A percentile compares a stretch with the other conserved stretches of the same genome.
These are phyloP conservation scores for Pogoniulus pusillus DNA, from an alignment of 2,797 vertebrate species.

Conservation along the genomic window DNA sequence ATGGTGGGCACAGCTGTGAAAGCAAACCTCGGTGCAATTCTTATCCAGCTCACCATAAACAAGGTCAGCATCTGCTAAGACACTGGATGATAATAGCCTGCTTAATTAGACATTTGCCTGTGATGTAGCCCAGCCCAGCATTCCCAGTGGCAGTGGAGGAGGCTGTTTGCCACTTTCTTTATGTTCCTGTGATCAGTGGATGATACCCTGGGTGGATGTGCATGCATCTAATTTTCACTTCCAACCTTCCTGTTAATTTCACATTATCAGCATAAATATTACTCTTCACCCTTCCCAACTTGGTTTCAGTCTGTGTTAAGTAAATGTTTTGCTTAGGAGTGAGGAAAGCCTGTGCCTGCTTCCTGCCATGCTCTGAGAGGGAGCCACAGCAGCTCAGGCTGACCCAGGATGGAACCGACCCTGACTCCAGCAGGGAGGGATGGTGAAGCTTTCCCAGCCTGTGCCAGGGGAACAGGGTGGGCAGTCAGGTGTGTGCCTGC, in stretches of 20 bases:
- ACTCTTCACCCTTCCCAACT: constrained; percentile 52
- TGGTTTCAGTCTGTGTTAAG: constrained; percentile 27
- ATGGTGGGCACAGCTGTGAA: constrained; percentile 13
- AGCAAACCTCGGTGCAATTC: background rate
- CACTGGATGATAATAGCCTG: constrained; percentile 41
- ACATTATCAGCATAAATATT: constrained; percentile 61
- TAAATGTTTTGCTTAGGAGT: constrained; percentile 59
- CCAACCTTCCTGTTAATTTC: constrained; percentile 39
- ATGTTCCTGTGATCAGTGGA: constrained; percentile 40
- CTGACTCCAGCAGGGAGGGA: background rate
- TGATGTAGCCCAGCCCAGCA: constrained; percentile 38
- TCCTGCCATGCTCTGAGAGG: background rate
- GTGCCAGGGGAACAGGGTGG: background rate
- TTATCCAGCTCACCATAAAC: background rate
- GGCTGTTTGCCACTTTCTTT: constrained; percentile 54
- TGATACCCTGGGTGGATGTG: constrained; percentile 1
- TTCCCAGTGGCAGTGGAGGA: constrained; percentile 27
- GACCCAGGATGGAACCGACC: too few species aligned
- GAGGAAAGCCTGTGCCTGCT: constrained; percentile 27
- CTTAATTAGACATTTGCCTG: constrained; percentile 44
- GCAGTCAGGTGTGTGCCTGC: background rate
- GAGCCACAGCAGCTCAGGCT: background rate
- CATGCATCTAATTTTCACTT: constrained; percentile 60
- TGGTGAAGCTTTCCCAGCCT: background rate
- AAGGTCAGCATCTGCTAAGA: constrained; percentile 37